Evolutionary conservation across 2,113 vertebrate genomes (phyloP).

Genomic region (Abramis brama): DNA sequence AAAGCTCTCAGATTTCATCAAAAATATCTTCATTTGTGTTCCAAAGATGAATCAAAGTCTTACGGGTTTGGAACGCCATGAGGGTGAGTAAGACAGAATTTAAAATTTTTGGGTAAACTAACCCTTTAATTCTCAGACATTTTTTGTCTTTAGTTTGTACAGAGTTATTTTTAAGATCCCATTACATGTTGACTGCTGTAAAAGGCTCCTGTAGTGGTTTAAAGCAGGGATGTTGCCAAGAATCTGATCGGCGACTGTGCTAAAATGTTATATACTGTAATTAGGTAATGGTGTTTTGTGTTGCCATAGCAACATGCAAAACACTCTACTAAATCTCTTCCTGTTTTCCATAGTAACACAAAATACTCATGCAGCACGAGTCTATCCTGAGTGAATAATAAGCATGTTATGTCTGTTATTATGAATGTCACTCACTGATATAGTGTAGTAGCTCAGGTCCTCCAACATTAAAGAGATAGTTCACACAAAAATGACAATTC

Average conservation of each 20-base stretch:
- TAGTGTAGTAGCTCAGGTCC: not conserved
- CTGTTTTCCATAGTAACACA: not conserved
- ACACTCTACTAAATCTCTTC: not conserved
- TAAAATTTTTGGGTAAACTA: too few species aligned
- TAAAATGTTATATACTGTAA: not conserved
- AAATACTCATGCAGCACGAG: not conserved
- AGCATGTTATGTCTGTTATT: not conserved
- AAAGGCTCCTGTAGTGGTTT: not conserved
- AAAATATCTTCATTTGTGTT: too few species aligned
- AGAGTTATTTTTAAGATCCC: not conserved
- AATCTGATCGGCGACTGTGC: not conserved
- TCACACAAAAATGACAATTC: not conserved
- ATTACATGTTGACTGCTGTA: not conserved
- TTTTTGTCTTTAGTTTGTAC: not conserved
- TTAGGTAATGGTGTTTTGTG: not conserved
- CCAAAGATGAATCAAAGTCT: too few species aligned
- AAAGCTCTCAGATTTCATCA: too few species aligned
- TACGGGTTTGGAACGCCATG: too few species aligned
- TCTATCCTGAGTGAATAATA: not conserved
- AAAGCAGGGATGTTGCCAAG: not conserved
- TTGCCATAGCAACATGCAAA: not conserved
- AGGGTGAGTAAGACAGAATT: too few species aligned
- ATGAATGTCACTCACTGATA: not conserved
- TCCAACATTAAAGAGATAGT: not conserved
- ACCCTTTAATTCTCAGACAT: too few species aligned